Percentiles rank a stretch among this genome's conserved stretches.
Conservation (phyloP, 1,140 invertebrate species). For the Anadara kagoshimensis region DNA sequence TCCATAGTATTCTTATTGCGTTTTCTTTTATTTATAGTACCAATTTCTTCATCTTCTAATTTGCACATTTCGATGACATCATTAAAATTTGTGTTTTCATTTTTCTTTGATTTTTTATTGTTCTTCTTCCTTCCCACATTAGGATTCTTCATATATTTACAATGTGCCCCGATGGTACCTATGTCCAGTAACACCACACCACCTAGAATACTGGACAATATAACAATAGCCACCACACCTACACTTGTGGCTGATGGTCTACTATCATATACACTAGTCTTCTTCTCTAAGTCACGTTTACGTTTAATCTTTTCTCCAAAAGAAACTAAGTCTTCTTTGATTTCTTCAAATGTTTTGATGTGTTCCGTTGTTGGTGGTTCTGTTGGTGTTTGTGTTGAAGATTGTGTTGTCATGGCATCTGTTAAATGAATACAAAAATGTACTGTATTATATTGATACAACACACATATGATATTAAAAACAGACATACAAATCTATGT, state of each 20-base stretch:
- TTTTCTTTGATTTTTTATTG: too few relatives aligned
- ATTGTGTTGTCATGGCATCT: too few relatives aligned
- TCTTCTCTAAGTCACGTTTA: neutral
- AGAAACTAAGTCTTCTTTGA: conserved; percentile 7
- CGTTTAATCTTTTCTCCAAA: conserved; percentile 10
- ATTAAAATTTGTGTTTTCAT: too few relatives aligned
- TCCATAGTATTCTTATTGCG: too few relatives aligned
- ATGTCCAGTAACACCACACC: conserved; percentile 16
- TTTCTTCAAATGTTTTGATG: conserved; percentile 9
- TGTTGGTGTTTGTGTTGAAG: neutral
- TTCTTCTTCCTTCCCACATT: too few relatives aligned
- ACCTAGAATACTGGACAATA: conserved; percentile 1
- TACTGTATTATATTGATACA: too few relatives aligned
- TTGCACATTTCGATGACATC: too few relatives aligned
- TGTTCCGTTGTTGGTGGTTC: neutral
- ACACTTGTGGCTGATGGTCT: conserved; percentile 21
- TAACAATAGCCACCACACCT: conserved; percentile 16
- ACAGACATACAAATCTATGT: too few relatives aligned
- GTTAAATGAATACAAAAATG: too few relatives aligned
- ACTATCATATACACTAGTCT: conserved; percentile 18
- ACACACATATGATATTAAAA: too few relatives aligned
- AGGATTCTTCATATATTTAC: conserved; percentile 3
- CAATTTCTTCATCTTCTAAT: too few relatives aligned
- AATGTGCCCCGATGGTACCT: conserved; percentile 5
- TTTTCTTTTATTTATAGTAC: too few relatives aligned